phyloP scores from a whole-genome alignment of 2,888 invertebrate genomes.

The Artemia sinica region DNA sequence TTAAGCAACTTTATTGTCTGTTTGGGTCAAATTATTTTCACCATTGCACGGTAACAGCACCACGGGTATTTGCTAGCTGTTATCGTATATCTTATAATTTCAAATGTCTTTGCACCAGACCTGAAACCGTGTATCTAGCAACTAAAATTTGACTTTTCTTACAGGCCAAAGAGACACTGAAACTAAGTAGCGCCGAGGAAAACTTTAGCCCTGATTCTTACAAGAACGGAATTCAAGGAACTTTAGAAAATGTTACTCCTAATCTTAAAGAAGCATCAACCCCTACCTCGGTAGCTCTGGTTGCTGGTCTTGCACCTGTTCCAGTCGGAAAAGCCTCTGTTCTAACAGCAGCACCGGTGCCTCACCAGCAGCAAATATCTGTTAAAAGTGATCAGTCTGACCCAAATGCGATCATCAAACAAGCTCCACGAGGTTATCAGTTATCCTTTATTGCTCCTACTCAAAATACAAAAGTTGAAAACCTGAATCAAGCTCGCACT shows the following conservation, averaged over 20 bases:
- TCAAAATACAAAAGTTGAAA: not conserved
- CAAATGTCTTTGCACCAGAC: too few relatives aligned
- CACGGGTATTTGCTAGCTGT: too few relatives aligned
- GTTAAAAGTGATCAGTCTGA: not conserved
- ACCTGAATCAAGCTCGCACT: not conserved
- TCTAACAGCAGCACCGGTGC: not conserved
- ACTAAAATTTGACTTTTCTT: not conserved
- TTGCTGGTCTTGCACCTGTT: not conserved
- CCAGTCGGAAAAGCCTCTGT: too few relatives aligned
- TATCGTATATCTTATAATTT: too few relatives aligned
- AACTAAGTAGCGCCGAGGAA: conserved; percentile 13
- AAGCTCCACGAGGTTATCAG: not conserved
- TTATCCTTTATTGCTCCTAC: not conserved
- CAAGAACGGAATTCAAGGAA: conserved; percentile 20
- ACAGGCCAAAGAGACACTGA: not conserved
- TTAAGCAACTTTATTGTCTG: too few relatives aligned
- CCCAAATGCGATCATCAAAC: not conserved
- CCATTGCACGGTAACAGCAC: too few relatives aligned
- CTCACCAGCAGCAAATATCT: not conserved
- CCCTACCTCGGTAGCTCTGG: not conserved
- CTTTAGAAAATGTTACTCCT: not conserved
- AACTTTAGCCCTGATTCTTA: conserved; percentile 21
- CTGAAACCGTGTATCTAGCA: too few relatives aligned
- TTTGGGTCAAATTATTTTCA: too few relatives aligned
- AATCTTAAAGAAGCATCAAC: not conserved